Evolutionary conservation across 2,888 invertebrate genomes (phyloP).

Genomic region (Spialia ferax): DNA sequence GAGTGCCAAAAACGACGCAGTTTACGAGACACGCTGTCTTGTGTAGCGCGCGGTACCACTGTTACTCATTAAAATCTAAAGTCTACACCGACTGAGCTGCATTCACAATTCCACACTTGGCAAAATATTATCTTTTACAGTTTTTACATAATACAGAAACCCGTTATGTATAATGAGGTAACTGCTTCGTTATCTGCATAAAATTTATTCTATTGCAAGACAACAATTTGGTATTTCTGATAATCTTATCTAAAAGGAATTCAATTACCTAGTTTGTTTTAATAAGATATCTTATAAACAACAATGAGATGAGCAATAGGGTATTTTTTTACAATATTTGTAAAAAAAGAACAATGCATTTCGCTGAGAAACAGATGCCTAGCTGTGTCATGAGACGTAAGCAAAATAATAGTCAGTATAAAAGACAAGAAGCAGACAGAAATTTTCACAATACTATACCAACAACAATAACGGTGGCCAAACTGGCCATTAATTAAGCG

Average conservation of each 20-base stretch:
- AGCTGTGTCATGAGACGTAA: background rate
- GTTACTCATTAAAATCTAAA: slow-evolving; percentile 1
- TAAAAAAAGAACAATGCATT: no score
- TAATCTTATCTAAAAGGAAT: background rate
- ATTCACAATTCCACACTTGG: background rate
- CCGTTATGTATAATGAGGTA: slow-evolving; percentile 5
- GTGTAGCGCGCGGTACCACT: background rate
- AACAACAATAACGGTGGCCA: background rate
- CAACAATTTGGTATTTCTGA: background rate
- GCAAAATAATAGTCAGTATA: background rate
- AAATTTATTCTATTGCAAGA: background rate
- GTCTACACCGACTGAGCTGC: background rate
- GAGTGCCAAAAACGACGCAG: slow-evolving; percentile 59
- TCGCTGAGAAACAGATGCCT: background rate
- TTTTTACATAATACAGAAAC: background rate
- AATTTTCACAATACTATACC: background rate
- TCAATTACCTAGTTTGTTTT: no score
- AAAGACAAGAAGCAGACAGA: background rate
- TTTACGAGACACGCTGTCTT: slow-evolving; percentile 65
- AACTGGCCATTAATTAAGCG: background rate
- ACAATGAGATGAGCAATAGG: no score
- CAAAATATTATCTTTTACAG: background rate
- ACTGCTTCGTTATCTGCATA: background rate
- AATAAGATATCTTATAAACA: no score
- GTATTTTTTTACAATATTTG: no score